Base-by-base conservation (phyloP, 2,888 invertebrate species). In the Drosophila quinaria region DNA sequence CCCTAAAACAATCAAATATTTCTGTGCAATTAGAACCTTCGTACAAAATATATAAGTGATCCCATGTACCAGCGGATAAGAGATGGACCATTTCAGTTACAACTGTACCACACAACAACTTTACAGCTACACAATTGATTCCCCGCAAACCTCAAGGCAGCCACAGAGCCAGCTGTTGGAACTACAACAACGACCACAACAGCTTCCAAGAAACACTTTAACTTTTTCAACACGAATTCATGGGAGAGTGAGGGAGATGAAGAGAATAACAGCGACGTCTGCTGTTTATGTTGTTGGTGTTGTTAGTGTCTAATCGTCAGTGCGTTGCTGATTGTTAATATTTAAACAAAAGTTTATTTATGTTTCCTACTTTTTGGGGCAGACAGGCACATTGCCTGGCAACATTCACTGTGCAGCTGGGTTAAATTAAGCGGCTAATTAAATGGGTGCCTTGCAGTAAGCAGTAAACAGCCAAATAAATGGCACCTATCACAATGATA, bases 391-490 rank as follows among this genome's bases (percentile, higher is more conserved):
- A 35, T 17, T 29, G 25, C n/a, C 55, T 35, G 35, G n/a, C 44
- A 33, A 35, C 19, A 6, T 17, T 22, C 33, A 13, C 42, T 35
- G n/a, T 15, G 22, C 29, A 37, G 51, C 29, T 52, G 61, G 15
- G 54, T 58, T 55, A 46, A 62, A 79, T 87, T 75, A 81, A 80
- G 79, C 72, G 46, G 74, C 74, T 87, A 87, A 87, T 87, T 86
- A 86, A 85, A 81, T 82, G 72, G 70, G 64, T 67, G 79, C 61
- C 82, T 69, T 79, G 81, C 70, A 62, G 76, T 76, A 67, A 78
- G 69, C 67, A 63, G 54, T 71, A 63, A 80, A 76, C 50, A 35
- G 19, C 25, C 35, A 35, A 46, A 74, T 78, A 55, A 76, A 81
- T 77, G 74, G 61, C 62, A 76, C 71, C 81, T 76, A 83, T 78